These are phyloP conservation scores for Panurus biarmicus DNA, from an alignment of 2,113 vertebrate genomes.

Conservation along the genomic window DNA sequence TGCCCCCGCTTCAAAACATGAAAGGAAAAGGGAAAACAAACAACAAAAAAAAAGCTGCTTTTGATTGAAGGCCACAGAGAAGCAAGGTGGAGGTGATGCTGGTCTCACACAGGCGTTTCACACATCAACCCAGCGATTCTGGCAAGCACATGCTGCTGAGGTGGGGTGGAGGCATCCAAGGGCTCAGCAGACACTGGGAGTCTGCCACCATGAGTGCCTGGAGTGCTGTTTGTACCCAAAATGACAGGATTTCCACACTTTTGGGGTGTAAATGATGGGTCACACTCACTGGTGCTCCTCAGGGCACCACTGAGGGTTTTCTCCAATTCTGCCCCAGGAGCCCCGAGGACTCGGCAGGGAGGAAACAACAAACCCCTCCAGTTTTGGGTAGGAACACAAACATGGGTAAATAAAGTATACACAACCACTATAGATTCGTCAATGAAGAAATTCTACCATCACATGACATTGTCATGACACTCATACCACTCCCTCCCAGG, in stretches of 20 bases:
- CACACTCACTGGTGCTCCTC: neutral
- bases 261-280: rapidly evolving
- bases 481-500: slow-evolving; percentile 77
- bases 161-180: neutral
- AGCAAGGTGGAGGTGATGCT: neutral
- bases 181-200: neutral
- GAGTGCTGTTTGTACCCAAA: neutral
- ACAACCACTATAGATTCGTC: slow-evolving; percentile 76
- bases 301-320: neutral
- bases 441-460: slow-evolving; percentile 79
- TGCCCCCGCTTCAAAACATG: rapidly evolving
- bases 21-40: neutral
- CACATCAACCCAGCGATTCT: neutral
- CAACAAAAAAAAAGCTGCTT: neutral
- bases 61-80: neutral
- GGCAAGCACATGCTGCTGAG: neutral
- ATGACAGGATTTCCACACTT: rapidly evolving
- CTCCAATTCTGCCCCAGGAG: slow-evolving; percentile 10
- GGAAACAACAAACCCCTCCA: slow-evolving; percentile 9
- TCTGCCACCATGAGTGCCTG: neutral
- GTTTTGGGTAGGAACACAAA: slow-evolving; percentile 42
- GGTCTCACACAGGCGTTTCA: neutral
- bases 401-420: slow-evolving; percentile 76
- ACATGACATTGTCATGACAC: slow-evolving; percentile 85
- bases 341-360: slow-evolving; percentile 39